Evolutionary conservation across 2,888 invertebrate species (phyloP).

Genomic region (Pyrochroa serraticornis): DNA sequence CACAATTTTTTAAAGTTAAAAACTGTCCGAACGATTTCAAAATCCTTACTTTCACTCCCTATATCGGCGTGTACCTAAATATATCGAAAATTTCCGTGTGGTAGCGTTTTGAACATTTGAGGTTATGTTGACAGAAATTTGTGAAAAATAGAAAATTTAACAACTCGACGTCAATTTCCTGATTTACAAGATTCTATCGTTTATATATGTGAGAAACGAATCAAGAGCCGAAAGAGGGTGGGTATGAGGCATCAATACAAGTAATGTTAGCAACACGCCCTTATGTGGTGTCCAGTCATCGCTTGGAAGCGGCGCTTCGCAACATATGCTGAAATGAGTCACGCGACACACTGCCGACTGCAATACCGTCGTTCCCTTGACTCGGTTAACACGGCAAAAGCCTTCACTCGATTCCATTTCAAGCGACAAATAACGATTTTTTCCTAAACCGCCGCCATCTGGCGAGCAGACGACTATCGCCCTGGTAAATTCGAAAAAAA

Average conservation of each 20-base stretch:
- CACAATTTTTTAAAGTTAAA: background rate
- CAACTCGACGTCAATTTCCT: background rate
- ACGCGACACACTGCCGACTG: constrained; percentile 17
- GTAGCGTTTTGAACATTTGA: no score
- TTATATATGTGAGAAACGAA: no score
- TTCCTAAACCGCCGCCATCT: constrained; percentile 14
- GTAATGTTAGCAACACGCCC: no score
- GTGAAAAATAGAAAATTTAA: background rate
- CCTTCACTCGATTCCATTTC: constrained; percentile 22
- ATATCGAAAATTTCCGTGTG: no score
- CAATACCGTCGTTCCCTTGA: constrained; percentile 26
- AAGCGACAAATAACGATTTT: constrained; percentile 16
- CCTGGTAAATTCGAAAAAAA: constrained; percentile 6
- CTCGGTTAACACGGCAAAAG: constrained; percentile 17
- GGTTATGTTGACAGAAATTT: no score
- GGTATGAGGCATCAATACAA: no score
- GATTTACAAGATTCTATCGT: constrained; percentile 5
- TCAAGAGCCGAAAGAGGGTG: no score
- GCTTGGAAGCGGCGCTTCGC: constrained; percentile 8
- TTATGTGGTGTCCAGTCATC: no score
- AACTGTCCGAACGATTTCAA: background rate
- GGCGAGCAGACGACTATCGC: constrained; percentile 16
- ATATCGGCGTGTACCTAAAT: no score
- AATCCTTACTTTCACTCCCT: no score
- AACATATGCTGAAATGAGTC: constrained; percentile 25